Evolutionary conservation across 35 echinoderm and acorn worm genomes (phyloP).

Genomic region (Apostichopus japonicus): DNA sequence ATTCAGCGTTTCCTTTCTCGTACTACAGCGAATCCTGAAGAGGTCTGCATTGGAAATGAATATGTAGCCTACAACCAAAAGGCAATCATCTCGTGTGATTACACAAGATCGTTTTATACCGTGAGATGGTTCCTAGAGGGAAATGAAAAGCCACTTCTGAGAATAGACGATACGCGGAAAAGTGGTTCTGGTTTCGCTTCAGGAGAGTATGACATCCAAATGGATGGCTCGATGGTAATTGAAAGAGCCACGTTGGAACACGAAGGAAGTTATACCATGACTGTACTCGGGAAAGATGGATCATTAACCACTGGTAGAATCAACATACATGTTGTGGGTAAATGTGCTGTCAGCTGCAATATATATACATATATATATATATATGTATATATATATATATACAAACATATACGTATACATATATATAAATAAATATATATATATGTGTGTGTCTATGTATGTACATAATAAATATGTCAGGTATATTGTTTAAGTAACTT

Average conservation of each 20-base stretch:
- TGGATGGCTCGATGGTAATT: constrained; percentile 19
- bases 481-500: too few relatives aligned
- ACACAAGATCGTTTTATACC: not conserved
- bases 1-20: too few relatives aligned
- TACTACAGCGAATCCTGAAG: too few relatives aligned
- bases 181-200: not conserved
- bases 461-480: too few relatives aligned
- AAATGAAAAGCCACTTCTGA: not conserved
- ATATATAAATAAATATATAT: not conserved
- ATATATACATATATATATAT: not conserved
- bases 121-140: not conserved
- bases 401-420: not conserved
- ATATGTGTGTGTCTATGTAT: too few relatives aligned
- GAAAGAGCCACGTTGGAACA: not conserved
- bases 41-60: not conserved
- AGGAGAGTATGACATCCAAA: not conserved
- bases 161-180: not conserved
- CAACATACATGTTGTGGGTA: not conserved
- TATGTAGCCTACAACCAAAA: not conserved
- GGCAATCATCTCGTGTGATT: not conserved
- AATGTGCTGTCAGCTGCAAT: not conserved
- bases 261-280: not conserved
- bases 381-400: not conserved
- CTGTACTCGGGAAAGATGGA: not conserved
- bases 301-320: not conserved